These are phyloP conservation scores for Pterophyllum scalare DNA, from an alignment of 2,113 vertebrate species.

Conservation along the genomic window DNA sequence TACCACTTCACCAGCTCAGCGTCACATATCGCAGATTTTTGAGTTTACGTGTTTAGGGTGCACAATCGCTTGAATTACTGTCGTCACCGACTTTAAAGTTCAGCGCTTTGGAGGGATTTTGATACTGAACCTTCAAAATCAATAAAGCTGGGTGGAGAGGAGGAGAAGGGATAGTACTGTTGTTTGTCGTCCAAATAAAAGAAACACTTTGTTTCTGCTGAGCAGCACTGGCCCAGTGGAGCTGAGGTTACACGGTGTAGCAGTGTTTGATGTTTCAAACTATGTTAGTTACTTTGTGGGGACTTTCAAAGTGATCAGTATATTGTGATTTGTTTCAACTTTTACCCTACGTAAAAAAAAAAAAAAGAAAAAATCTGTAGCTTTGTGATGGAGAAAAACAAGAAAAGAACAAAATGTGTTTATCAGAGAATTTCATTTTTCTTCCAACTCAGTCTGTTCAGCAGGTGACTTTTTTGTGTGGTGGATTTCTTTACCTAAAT, in stretches of 20 bases:
- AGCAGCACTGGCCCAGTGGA: neutral
- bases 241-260: neutral
- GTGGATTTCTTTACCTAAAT: slow-evolving; percentile 10
- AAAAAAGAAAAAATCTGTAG: neutral
- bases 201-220: neutral
- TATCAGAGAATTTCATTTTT: neutral
- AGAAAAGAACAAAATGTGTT: neutral
- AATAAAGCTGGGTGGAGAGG: neutral
- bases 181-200: neutral
- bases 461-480: slow-evolving; percentile 1
- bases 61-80: neutral
- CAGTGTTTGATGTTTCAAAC: slow-evolving; percentile 34
- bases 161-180: neutral
- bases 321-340: slow-evolving; percentile 12
- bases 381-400: slow-evolving; percentile 13
- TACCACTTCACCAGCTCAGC: slow-evolving; percentile 60
- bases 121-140: neutral
- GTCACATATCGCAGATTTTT: slow-evolving; percentile 14
- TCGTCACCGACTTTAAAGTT: neutral
- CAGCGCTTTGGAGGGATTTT: neutral
- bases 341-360: neutral
- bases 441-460: neutral
- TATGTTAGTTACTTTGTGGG: neutral
- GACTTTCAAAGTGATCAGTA: slow-evolving; percentile 17
- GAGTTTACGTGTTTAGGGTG: slow-evolving; percentile 2